These are phyloP conservation scores for Dryocosmus kuriphilus DNA, from an alignment of 2,888 invertebrate species.

Conservation along the genomic window DNA sequence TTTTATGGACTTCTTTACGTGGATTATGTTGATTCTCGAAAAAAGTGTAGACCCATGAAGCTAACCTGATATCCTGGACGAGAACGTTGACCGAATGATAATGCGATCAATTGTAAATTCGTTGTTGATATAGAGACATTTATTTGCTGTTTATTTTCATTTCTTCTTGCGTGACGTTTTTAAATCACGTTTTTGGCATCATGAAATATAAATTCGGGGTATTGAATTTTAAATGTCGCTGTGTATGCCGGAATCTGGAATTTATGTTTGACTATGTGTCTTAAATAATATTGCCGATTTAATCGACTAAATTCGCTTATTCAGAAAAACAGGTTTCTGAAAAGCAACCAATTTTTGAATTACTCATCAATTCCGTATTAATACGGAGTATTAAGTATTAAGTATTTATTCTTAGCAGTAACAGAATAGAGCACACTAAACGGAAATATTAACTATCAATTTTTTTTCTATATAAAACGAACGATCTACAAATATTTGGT, in stretches of 20 bases:
- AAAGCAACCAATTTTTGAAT: neutral
- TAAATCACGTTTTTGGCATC: neutral
- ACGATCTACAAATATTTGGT: too few species aligned
- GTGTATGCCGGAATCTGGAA: neutral
- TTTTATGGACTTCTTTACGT: neutral
- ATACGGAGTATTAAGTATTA: too few species aligned
- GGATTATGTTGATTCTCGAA: neutral
- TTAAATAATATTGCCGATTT: neutral
- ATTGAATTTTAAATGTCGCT: neutral
- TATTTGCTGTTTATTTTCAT: neutral
- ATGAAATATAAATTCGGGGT: neutral
- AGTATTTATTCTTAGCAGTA: too few species aligned
- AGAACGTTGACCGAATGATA: conserved; percentile 1
- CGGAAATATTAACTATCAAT: too few species aligned
- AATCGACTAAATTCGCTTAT: neutral
- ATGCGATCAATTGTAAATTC: neutral
- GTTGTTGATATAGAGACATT: neutral
- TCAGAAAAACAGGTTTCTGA: neutral
- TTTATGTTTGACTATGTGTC: neutral
- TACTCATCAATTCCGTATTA: neutral
- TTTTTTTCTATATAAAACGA: too few species aligned
- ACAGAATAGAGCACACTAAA: too few species aligned
- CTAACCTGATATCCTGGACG: neutral
- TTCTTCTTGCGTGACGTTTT: neutral
- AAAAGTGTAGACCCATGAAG: neutral